These are phyloP conservation scores for Hydriomena furcata DNA, from an alignment of 2,888 invertebrate species.

Conservation along the genomic window DNA sequence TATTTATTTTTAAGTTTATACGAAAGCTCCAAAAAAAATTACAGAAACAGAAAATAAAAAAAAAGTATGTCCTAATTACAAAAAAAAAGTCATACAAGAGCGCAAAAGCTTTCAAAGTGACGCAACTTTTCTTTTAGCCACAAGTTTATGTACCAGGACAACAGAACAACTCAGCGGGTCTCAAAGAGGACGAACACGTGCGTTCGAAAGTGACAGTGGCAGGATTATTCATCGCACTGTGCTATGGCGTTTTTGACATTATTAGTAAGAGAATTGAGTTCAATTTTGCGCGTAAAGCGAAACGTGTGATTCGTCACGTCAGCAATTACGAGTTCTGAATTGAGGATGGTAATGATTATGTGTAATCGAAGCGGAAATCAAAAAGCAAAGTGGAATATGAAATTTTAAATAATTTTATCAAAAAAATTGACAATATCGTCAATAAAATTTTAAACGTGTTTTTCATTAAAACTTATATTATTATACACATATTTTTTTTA, in stretches of 20 bases:
- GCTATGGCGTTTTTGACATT: constrained; percentile 2
- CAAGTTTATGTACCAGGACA: constrained; percentile 33
- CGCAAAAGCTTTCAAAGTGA: constrained; percentile 8
- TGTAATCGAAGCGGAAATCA: constrained; percentile 23
- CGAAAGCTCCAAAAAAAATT: too few relatives aligned
- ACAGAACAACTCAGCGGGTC: constrained; percentile 32
- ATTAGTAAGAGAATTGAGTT: background rate
- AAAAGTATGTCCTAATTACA: background rate
- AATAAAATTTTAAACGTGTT: too few relatives aligned
- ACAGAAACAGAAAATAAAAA: background rate
- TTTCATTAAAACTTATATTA: too few relatives aligned
- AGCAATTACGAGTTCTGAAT: constrained; percentile 22
- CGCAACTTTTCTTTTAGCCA: constrained; percentile 17
- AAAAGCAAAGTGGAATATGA: background rate
- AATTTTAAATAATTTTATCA: background rate
- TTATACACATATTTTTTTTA: too few relatives aligned
- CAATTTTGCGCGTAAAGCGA: background rate
- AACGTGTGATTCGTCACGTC: constrained; percentile 16
- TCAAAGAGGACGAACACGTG: constrained; percentile 30
- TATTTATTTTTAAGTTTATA: too few relatives aligned
- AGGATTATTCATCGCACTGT: constrained; percentile 25
- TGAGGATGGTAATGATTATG: constrained; percentile 14
- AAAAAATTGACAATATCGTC: background rate
- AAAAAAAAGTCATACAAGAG: background rate
- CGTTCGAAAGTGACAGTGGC: constrained; percentile 40